Percentiles rank a stretch among this genome's conserved stretches.
Conservation (phyloP, 2,113 vertebrate genomes). For the Plectropomus leopardus region DNA sequence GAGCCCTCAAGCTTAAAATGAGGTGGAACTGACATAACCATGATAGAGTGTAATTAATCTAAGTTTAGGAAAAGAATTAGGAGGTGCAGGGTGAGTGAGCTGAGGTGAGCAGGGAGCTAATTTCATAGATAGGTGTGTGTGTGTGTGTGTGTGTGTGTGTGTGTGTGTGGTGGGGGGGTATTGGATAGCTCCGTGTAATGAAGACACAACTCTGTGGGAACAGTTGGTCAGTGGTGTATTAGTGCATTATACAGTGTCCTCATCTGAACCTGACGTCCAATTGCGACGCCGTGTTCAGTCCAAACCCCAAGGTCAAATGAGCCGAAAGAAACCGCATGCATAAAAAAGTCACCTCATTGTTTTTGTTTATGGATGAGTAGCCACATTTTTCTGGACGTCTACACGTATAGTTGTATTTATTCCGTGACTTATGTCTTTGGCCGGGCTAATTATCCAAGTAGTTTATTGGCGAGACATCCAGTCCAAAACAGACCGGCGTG, state of each 20-base stretch:
- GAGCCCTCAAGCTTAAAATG: slow-evolving; percentile 45
- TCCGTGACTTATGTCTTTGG: slow-evolving; percentile 18
- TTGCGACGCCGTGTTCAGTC: slow-evolving; percentile 9
- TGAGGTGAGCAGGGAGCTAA: too few relatives aligned
- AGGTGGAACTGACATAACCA: slow-evolving; percentile 32
- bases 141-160: slow-evolving; percentile 15
- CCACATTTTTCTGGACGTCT: slow-evolving; percentile 7
- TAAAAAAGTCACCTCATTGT: neutral
- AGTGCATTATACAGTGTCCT: slow-evolving; percentile 19
- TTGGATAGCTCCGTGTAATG: slow-evolving; percentile 22
- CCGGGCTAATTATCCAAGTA: slow-evolving; percentile 15
- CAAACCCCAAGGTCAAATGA: slow-evolving; percentile 27
- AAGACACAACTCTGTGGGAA: slow-evolving; percentile 50
- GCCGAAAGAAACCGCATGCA: neutral
- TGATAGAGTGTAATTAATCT: slow-evolving; percentile 43
- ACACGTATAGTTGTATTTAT: neutral
- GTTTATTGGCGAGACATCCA: neutral
- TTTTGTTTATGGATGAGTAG: neutral
- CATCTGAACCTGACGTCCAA: slow-evolving; percentile 35
- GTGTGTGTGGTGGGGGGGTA: neutral
- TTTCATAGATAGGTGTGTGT: slow-evolving; percentile 1
- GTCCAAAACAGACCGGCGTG: slow-evolving; percentile 5
- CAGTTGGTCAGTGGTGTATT: slow-evolving; percentile 49
- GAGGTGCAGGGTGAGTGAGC: neutral
- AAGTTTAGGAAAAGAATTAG: slow-evolving; percentile 16